A percentile compares a stretch with the other conserved stretches of the same genome.
Evolutionary conservation across 2,888 invertebrate genomes (phyloP).

Genomic region (Conus canariensis): DNA sequence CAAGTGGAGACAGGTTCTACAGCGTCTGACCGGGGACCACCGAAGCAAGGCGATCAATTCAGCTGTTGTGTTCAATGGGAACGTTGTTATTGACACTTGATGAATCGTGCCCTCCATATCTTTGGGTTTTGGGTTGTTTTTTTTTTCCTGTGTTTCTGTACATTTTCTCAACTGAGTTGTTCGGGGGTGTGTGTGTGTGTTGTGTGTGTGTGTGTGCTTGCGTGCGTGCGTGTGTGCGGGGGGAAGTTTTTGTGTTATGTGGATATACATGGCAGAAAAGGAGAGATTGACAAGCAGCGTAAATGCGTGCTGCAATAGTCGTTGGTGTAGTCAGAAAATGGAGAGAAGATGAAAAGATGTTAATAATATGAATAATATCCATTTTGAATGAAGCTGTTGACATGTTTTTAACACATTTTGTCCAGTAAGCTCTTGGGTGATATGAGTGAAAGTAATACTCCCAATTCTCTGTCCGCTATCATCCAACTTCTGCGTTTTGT

Average conservation of each 20-base stretch:
- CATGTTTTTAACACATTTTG: background rate
- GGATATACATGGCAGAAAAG: background rate
- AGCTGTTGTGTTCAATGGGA: constrained; percentile 59
- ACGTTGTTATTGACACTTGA: constrained; percentile 66
- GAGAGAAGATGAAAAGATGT: background rate
- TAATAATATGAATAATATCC: background rate
- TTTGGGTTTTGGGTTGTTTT: background rate
- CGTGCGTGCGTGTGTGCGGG: background rate
- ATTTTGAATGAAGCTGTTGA: background rate
- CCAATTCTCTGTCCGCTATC: too few relatives aligned
- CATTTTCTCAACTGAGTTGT: background rate
- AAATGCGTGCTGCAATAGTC: background rate
- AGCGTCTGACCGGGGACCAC: constrained; percentile 39
- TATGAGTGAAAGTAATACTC: too few relatives aligned
- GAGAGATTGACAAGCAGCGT: too few relatives aligned
- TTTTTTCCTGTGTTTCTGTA: background rate
- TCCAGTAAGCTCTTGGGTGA: background rate
- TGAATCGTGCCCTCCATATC: background rate
- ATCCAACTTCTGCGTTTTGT: too few relatives aligned
- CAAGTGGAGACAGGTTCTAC: constrained; percentile 47
- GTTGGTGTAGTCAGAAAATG: background rate
- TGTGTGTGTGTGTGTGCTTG: background rate
- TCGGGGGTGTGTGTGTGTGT: constrained; percentile 3
- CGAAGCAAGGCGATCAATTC: constrained; percentile 56
- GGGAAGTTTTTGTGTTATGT: background rate